A percentile compares a stretch with the other conserved stretches of the same genome.
Conservation (phyloP, 2,797 vertebrate genomes). For the Cuculus canorus region DNA sequence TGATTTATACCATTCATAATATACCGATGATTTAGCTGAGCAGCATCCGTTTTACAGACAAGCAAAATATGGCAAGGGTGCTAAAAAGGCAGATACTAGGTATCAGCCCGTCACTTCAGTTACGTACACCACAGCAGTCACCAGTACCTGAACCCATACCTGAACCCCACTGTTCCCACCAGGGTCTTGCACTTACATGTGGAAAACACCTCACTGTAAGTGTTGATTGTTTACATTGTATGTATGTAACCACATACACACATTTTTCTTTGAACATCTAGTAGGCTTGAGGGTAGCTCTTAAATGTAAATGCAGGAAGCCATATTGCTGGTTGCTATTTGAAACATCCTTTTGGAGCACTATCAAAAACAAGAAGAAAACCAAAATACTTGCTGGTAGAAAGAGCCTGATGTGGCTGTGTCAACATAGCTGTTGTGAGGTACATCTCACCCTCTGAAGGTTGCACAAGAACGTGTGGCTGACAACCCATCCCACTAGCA, state of each 20-base stretch:
- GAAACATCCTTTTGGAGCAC: not conserved
- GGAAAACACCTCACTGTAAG: not conserved
- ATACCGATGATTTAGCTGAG: not conserved
- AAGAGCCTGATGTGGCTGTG: not conserved
- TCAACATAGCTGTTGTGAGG: not conserved
- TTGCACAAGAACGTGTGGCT: not conserved
- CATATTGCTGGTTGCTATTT: not conserved
- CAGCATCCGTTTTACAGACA: not conserved
- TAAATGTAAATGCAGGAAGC: not conserved
- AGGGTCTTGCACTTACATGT: not conserved
- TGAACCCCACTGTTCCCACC: not conserved
- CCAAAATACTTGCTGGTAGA: not conserved
- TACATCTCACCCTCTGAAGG: not conserved
- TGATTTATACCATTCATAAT: not conserved
- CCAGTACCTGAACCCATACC: not conserved
- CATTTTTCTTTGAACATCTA: not conserved
- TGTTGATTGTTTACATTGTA: not conserved
- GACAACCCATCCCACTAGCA: not conserved
- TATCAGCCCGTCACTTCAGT: not conserved
- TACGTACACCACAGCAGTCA: not conserved
- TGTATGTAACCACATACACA: not conserved
- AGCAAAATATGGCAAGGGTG: not conserved
- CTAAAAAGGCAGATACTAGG: not conserved
- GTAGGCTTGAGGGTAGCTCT: not conserved
- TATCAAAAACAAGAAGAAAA: not conserved